Percentiles rank a stretch among this genome's conserved stretches.
These are phyloP conservation scores for Chloroclysta siterata DNA, from an alignment of 2,888 invertebrate species.

Conservation along the genomic window DNA sequence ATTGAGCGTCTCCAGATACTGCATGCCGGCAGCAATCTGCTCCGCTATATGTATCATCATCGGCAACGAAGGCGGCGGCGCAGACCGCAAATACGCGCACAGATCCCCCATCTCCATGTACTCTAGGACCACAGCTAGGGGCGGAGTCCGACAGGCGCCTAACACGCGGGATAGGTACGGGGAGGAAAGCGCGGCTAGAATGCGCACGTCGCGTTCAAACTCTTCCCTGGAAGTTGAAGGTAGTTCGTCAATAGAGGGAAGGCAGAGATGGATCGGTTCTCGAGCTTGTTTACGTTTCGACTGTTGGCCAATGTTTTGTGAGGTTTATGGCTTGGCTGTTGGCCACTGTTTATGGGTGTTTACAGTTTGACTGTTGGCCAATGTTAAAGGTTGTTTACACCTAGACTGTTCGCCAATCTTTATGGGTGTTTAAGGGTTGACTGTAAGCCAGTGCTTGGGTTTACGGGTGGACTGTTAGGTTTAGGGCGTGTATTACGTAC, in stretches of 20 bases:
- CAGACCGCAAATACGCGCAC: slow-evolving; percentile 90
- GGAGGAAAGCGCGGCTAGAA: slow-evolving; percentile 92
- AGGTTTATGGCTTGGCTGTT: neutral
- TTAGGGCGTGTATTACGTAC: too few relatives aligned
- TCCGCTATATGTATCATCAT: slow-evolving; percentile 91
- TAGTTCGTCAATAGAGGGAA: neutral
- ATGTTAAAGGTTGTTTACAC: neutral
- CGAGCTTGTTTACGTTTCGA: neutral
- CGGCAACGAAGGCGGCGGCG: slow-evolving; percentile 88
- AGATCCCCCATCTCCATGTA: slow-evolving; percentile 93
- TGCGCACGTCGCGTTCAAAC: slow-evolving; percentile 94
- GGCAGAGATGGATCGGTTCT: neutral
- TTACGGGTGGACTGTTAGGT: too few relatives aligned
- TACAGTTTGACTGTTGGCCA: neutral
- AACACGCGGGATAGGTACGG: slow-evolving; percentile 91
- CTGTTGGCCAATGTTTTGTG: neutral
- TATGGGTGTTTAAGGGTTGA: too few relatives aligned
- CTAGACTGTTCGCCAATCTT: neutral
- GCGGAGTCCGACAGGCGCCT: slow-evolving; percentile 91
- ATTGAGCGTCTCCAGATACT: slow-evolving; percentile 94
- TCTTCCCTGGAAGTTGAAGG: slow-evolving; percentile 86
- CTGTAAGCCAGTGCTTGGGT: too few relatives aligned
- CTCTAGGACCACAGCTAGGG: slow-evolving; percentile 92
- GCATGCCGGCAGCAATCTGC: slow-evolving; percentile 96
- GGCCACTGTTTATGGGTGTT: neutral